phyloP scores from a whole-genome alignment of 2,113 vertebrate genomes.

The Cochlearius cochlearius region DNA sequence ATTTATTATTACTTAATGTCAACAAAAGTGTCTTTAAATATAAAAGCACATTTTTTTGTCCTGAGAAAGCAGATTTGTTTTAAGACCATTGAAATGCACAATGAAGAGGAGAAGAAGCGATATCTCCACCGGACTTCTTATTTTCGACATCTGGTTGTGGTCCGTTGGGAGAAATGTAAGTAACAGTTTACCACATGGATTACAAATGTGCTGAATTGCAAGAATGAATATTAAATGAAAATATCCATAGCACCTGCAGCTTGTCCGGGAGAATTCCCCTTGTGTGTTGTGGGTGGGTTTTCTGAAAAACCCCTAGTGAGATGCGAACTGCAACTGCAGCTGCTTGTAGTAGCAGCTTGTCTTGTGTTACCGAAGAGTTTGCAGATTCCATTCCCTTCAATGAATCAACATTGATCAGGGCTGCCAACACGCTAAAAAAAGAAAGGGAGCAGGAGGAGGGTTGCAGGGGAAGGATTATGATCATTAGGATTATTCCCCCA shows the following conservation, averaged over 20 bases:
- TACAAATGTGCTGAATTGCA: constrained; percentile 88
- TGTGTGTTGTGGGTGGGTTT: constrained; percentile 79
- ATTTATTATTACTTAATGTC: constrained; percentile 69
- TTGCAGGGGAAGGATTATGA: constrained; percentile 33
- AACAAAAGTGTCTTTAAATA: constrained; percentile 67
- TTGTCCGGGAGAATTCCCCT: constrained; percentile 78
- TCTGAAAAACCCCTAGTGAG: constrained; percentile 66
- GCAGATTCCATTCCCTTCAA: constrained; percentile 63
- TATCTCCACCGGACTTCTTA: constrained; percentile 64
- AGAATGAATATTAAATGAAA: constrained; percentile 86
- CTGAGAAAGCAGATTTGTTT: constrained; percentile 66
- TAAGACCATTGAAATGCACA: constrained; percentile 71
- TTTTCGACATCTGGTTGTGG: constrained; percentile 62
- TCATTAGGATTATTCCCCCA: constrained; percentile 50
- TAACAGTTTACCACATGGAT: constrained; percentile 82
- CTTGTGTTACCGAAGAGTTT: constrained; percentile 68
- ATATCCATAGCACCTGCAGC: constrained; percentile 84
- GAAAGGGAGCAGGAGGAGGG: background rate
- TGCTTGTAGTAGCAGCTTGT: constrained; percentile 74
- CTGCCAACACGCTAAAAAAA: constrained; percentile 47
- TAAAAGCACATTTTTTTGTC: constrained; percentile 56
- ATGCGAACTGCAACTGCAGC: constrained; percentile 75
- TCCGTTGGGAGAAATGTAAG: constrained; percentile 79
- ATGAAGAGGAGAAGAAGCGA: constrained; percentile 61
- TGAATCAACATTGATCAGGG: constrained; percentile 62